Percentiles rank a stretch among this genome's conserved stretches.
Evolutionary conservation across 2,888 invertebrate species (phyloP).

Genomic region (Unio pictorum): DNA sequence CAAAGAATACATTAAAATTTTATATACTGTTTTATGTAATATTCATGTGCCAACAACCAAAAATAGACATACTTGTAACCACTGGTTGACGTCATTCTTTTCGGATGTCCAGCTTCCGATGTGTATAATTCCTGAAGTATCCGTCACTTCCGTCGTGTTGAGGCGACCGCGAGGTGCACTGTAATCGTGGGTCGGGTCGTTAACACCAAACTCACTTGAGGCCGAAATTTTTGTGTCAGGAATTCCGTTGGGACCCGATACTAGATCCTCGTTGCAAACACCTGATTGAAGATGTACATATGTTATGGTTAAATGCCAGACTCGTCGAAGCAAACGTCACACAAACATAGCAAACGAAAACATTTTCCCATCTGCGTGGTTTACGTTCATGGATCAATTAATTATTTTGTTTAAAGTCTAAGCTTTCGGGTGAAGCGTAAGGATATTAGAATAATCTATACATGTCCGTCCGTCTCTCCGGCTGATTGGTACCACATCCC

Average conservation of each 20-base stretch:
- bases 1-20: too few relatives aligned
- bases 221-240: slow-evolving; percentile 18
- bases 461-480: background rate
- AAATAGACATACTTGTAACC: slow-evolving; percentile 33
- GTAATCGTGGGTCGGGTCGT: slow-evolving; percentile 31
- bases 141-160: slow-evolving; percentile 33
- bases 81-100: slow-evolving; percentile 39
- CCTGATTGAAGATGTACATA: slow-evolving; percentile 5
- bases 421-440: too few relatives aligned
- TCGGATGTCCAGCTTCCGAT: slow-evolving; percentile 45
- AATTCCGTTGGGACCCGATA: slow-evolving; percentile 18
- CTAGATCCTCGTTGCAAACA: slow-evolving; percentile 31
- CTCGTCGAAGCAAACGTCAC: too few relatives aligned
- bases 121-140: slow-evolving; percentile 33
- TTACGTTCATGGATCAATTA: too few relatives aligned
- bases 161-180: slow-evolving; percentile 28
- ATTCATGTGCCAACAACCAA: too few relatives aligned
- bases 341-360: too few relatives aligned
- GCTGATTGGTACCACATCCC: background rate
- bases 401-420: too few relatives aligned
- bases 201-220: slow-evolving; percentile 28
- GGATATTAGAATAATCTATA: background rate
- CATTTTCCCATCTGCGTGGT: too few relatives aligned
- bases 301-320: too few relatives aligned
- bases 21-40: too few relatives aligned